Conservation (phyloP, 1,140 invertebrate species). For the Elysia chlorotica region DNA sequence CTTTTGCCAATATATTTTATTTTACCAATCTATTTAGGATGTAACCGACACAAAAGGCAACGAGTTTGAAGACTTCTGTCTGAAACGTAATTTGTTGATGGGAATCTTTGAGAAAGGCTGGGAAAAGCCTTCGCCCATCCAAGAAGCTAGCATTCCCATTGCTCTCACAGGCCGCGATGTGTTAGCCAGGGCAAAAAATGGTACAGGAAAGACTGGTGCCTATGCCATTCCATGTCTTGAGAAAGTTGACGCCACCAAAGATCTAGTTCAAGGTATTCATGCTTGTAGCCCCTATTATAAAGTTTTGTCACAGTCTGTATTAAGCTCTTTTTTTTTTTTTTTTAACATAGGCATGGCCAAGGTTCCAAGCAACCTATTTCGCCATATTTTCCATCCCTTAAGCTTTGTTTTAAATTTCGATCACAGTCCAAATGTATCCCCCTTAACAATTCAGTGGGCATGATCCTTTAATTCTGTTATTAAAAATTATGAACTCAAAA, state of each 20-base stretch:
- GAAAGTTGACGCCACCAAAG: slow-evolving; percentile 85
- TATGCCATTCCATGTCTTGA: slow-evolving; percentile 99
- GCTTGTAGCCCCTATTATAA: no score
- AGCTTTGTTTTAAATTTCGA: no score
- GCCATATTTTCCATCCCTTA: no score
- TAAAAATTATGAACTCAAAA: no score
- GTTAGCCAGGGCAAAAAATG: slow-evolving; percentile 98
- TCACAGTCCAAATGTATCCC: no score
- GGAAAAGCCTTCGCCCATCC: slow-evolving; percentile 99
- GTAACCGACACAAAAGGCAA: slow-evolving; percentile 99
- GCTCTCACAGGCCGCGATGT: slow-evolving; percentile 97
- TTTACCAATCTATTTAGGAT: slow-evolving; percentile 73
- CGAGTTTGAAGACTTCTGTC: slow-evolving; percentile 99
- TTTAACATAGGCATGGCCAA: no score
- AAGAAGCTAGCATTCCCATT: slow-evolving; percentile 89
- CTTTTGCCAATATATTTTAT: slow-evolving; percentile 1
- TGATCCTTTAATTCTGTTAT: no score
- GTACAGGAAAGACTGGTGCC: slow-evolving; percentile 99
- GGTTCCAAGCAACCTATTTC: no score
- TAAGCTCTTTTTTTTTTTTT: no score
- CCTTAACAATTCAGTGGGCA: no score
- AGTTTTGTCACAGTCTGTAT: no score
- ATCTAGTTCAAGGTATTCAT: slow-evolving; percentile 74
- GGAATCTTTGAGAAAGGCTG: slow-evolving; percentile 99
- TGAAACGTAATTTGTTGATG: slow-evolving; percentile 97